Conservation (phyloP, 30 jellyfish, hydroid and myxozoan genomes). For the Hydra vulgaris region DNA sequence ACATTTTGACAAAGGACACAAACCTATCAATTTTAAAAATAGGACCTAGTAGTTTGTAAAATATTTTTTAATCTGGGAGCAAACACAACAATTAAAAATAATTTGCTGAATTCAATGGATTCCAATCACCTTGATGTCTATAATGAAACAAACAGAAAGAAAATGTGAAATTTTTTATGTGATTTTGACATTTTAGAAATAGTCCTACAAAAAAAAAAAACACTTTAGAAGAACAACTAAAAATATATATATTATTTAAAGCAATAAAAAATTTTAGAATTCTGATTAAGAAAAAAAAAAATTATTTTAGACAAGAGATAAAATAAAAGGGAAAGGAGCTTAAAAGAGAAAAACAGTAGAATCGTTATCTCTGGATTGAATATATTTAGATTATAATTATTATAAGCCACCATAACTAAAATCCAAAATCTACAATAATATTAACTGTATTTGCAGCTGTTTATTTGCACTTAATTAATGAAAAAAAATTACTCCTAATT, state of each 20-base stretch:
- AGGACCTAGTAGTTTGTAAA: not conserved
- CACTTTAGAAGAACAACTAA: no score
- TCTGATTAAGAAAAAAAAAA: no score
- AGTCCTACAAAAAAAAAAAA: constrained; percentile 24
- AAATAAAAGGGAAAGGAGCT: no score
- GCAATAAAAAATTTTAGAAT: not conserved
- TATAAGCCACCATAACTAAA: no score
- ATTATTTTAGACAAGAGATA: no score
- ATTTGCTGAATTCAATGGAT: not conserved
- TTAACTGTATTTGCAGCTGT: no score
- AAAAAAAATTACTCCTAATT: not conserved
- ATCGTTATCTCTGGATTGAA: no score
- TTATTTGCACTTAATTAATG: no score
- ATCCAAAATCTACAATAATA: no score
- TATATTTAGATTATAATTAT: no score
- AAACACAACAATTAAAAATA: not conserved
- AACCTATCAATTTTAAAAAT: not conserved
- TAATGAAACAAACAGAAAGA: constrained; percentile 34
- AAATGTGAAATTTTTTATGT: constrained; percentile 20
- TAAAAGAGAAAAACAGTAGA: no score
- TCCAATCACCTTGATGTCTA: constrained; percentile 19
- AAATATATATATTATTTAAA: not conserved
- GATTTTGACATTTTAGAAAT: constrained; percentile 16
- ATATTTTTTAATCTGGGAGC: not conserved
- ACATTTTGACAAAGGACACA: not conserved